These are phyloP conservation scores for Prorops nasuta DNA, from an alignment of 1,140 invertebrate genomes.

Conservation along the genomic window DNA sequence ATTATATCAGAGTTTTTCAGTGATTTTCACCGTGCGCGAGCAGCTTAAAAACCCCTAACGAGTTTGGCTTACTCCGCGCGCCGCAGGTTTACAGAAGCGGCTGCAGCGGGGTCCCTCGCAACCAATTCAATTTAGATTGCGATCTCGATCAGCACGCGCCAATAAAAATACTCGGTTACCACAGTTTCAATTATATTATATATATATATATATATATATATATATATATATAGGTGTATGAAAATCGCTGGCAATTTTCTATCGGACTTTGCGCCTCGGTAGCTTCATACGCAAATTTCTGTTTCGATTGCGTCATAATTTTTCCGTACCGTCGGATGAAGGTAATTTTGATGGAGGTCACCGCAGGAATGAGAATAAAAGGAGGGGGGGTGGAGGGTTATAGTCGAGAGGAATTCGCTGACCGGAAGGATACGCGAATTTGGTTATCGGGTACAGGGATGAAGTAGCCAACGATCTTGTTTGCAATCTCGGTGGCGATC, in stretches of 20 bases:
- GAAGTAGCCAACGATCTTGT: too few species aligned
- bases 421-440: too few species aligned
- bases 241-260: constrained; percentile 27
- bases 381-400: too few species aligned
- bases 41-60: constrained; percentile 38
- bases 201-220: too few species aligned
- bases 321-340: too few species aligned
- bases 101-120: constrained; percentile 24
- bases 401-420: too few species aligned
- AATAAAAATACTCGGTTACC: constrained; percentile 42
- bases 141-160: constrained; percentile 39
- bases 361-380: too few species aligned
- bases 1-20: constrained; percentile 29
- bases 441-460: too few species aligned
- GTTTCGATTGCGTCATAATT: too few species aligned
- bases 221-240: constrained; percentile 15
- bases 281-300: too few species aligned
- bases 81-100: constrained; percentile 37
- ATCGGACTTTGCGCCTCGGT: constrained; percentile 16
- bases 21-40: constrained; percentile 23
- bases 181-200: too few species aligned
- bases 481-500: neutral
- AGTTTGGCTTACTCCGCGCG: constrained; percentile 23
- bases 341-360: too few species aligned
- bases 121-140: constrained; percentile 48